phyloP scores from a whole-genome alignment of 2,113 vertebrate genomes.

The Festucalex cinctus region DNA sequence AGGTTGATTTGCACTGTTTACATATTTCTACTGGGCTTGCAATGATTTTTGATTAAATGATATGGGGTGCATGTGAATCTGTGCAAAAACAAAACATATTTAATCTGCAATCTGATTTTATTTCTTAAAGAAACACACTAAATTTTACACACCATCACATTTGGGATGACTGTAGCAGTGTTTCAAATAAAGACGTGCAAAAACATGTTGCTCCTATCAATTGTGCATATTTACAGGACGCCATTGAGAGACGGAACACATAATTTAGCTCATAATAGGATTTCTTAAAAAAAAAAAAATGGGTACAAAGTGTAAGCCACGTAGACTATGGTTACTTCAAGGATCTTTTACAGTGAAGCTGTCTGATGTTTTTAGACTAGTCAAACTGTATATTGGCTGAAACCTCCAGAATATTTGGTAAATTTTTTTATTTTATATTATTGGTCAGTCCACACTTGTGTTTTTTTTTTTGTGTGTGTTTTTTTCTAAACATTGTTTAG shows the following conservation, averaged over 20 bases:
- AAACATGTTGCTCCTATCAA: conserved; percentile 79
- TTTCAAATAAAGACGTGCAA: conserved; percentile 87
- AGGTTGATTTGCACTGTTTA: too few species aligned
- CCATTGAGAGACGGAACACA: conserved; percentile 96
- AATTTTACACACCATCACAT: conserved; percentile 11
- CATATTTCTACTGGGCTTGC: too few species aligned
- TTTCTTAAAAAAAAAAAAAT: conserved; percentile 39
- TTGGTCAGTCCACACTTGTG: too few species aligned
- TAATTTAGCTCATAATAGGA: conserved; percentile 77
- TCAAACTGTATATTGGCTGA: conserved; percentile 42
- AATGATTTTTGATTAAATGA: not conserved
- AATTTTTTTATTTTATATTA: too few species aligned
- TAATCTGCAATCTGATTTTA: conserved; percentile 51
- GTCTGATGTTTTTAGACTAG: conserved; percentile 7
- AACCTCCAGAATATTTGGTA: too few species aligned
- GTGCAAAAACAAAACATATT: not conserved
- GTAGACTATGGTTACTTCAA: conserved; percentile 19
- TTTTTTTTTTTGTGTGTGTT: too few species aligned
- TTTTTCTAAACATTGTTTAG: too few species aligned
- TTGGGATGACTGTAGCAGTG: conserved; percentile 78
- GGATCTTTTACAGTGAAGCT: conserved; percentile 19
- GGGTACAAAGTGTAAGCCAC: conserved; percentile 30
- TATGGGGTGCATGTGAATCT: not conserved
- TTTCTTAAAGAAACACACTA: conserved; percentile 51
- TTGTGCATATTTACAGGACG: conserved; percentile 85